Evolutionary conservation across 2,888 invertebrate species (phyloP).

Genomic region (Patella pellucida): DNA sequence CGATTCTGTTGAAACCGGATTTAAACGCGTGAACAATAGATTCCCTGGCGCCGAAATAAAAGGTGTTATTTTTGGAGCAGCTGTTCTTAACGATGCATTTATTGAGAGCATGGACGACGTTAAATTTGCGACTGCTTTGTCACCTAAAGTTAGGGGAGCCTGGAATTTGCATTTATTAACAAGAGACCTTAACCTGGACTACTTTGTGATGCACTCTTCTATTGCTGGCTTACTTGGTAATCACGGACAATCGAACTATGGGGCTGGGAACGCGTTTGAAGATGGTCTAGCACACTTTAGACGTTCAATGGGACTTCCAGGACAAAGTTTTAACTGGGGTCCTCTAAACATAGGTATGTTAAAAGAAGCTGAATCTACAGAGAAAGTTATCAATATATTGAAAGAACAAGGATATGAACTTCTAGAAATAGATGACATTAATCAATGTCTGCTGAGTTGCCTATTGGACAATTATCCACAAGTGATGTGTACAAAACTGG

Average conservation of each 20-base stretch:
- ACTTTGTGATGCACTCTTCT: conserved; percentile 56
- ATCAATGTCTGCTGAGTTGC: neutral
- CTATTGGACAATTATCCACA: neutral
- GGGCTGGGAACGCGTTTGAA: conserved; percentile 54
- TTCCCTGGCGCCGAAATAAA: conserved; percentile 31
- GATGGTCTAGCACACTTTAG: conserved; percentile 52
- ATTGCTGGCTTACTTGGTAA: conserved; percentile 53
- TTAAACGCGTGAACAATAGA: conserved; percentile 29
- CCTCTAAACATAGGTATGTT: conserved; percentile 50
- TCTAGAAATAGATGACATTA: conserved; percentile 24
- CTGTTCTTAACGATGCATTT: conserved; percentile 40
- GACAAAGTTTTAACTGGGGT: conserved; percentile 57
- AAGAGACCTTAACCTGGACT: conserved; percentile 42
- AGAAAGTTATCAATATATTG: neutral
- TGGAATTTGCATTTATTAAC: conserved; percentile 55
- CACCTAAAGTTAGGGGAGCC: conserved; percentile 54
- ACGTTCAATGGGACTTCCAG: conserved; percentile 40
- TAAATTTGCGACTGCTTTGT: conserved; percentile 36
- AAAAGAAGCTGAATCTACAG: neutral
- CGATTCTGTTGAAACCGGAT: conserved; percentile 30
- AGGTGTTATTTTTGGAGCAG: conserved; percentile 56
- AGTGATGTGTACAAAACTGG: neutral
- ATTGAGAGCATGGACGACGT: conserved; percentile 37
- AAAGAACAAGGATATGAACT: neutral
- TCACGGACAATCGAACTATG: conserved; percentile 54